Evolutionary conservation across 2,888 invertebrate genomes (phyloP), one percentile per base, ranked within the genome.

Genomic region (Folsomia manolachei): DNA sequence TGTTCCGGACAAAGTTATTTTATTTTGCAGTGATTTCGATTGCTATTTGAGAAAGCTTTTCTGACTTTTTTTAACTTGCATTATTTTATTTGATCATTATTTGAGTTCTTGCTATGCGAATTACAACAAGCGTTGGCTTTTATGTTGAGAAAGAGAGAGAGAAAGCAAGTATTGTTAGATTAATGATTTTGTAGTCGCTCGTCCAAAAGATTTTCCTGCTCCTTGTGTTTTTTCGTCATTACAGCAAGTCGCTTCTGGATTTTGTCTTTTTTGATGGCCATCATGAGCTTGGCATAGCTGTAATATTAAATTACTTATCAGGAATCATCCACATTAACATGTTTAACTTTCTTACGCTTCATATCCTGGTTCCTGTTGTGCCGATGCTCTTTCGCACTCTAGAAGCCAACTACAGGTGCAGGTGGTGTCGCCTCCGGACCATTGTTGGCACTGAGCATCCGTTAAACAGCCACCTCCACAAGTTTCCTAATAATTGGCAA

Each of bases 241-340:
- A 56, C n/a, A 7, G 19, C 19, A n/a, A 56, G 56, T 14, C 56
- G 56, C n/a, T 56, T 19, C 21, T 7, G 11, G 56, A 56, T 56
- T n/a, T n/a, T 56, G 56, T 56, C 56, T n/a, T 56, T 56, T 56
- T 56, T 56, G 56, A 56, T 56, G 56, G 56, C 56, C 56, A 56
- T 56, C 56, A 56, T 56, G 19, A 56, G 21, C 21, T 56, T 56
- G n/a, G 19, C 56, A 21, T 56, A 56, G 11, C 56, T 56, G 56
- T 19, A n/a, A 56, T 56, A 19, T 18, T 56, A 9, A 51, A 51
- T 21, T 56, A 56, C 21, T 7, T 7, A 56, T 7, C n/a, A 56
- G 19, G 56, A 39, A 39, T 9, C 39, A 9, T 4, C 7, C 39
- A 39, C 39, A 9, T 4, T 4, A 9, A 39, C 39, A 39, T 39